phyloP scores from a whole-genome alignment of 2,113 vertebrate genomes.

The Varanus salvator region DNA sequence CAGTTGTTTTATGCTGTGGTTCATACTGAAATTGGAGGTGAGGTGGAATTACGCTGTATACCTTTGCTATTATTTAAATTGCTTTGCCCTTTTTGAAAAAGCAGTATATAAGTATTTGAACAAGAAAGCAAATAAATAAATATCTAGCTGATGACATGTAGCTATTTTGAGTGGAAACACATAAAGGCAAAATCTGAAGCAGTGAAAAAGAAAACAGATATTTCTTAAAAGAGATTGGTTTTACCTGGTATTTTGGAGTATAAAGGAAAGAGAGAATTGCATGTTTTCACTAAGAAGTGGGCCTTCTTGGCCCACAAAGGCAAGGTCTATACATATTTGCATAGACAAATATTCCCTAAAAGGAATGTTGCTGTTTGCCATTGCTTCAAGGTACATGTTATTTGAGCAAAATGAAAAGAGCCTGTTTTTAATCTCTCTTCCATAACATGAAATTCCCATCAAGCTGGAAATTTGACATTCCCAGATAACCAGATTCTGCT shows the following conservation, averaged over 20 bases:
- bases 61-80: background rate
- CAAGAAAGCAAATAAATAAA: background rate
- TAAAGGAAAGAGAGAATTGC: background rate
- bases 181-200: background rate
- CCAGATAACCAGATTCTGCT: constrained; percentile 2
- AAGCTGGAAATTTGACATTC: background rate
- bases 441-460: background rate
- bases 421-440: background rate
- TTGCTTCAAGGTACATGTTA: background rate
- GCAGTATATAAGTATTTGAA: background rate
- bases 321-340: background rate
- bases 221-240: background rate
- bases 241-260: background rate
- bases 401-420: background rate
- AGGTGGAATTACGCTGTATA: background rate
- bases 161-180: no score
- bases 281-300: background rate
- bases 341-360: background rate
- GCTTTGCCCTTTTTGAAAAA: background rate
- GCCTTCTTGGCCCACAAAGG: background rate
- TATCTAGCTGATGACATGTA: background rate
- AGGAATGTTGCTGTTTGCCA: background rate
- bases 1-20: no score
- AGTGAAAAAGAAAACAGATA: background rate
- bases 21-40: no score